Percentiles rank a stretch among this genome's conserved stretches.
These are phyloP conservation scores for Hypolimnas misippus DNA, from an alignment of 2,888 invertebrate species.

Conservation along the genomic window DNA sequence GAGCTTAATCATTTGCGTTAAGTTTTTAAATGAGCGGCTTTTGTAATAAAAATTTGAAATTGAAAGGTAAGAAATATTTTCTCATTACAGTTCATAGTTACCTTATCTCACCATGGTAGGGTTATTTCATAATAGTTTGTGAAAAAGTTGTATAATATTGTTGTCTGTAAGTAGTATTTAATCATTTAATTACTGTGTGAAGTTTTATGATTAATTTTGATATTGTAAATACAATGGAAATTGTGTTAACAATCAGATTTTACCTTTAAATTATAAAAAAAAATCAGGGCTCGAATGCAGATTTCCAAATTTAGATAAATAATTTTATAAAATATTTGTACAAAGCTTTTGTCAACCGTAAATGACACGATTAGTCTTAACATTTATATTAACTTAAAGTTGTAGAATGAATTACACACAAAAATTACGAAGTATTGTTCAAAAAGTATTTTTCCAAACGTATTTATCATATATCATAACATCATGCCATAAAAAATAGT, in stretches of 20 bases:
- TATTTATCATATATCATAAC: no score
- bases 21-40: background rate
- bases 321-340: no score
- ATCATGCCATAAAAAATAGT: no score
- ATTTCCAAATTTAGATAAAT: constrained; percentile 17
- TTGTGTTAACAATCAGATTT: constrained; percentile 1
- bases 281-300: background rate
- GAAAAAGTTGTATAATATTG: constrained; percentile 20
- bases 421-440: no score
- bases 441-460: no score
- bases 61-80: background rate
- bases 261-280: background rate
- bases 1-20: no score
- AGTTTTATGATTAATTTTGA: constrained; percentile 17
- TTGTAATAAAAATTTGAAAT: background rate
- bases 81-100: constrained; percentile 1
- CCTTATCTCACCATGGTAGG: constrained; percentile 14
- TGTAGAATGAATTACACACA: no score
- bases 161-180: background rate
- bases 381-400: no score
- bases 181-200: constrained; percentile 25
- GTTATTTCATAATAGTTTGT: constrained; percentile 23
- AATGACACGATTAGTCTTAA: no score
- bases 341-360: no score
- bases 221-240: constrained; percentile 15